Conservation (phyloP, 2,888 invertebrate genomes). For the Ormyrus nitidulus region DNA sequence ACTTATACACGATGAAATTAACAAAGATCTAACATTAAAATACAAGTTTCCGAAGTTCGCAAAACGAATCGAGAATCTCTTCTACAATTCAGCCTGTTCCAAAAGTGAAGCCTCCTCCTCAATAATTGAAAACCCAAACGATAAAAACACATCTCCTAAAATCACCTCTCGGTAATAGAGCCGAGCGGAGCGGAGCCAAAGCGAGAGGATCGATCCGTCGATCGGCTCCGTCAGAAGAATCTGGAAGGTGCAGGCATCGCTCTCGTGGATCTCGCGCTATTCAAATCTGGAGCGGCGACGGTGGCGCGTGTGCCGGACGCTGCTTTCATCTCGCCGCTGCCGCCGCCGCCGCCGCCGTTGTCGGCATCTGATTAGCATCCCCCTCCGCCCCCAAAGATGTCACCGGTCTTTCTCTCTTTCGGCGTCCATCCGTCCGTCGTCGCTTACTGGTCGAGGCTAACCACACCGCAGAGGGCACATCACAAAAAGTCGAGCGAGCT, state of each 20-base stretch:
- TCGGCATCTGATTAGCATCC: constrained; percentile 75
- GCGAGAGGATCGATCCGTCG: constrained; percentile 47
- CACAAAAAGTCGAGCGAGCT: no score
- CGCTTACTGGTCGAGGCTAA: no score
- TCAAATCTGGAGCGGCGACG: constrained; percentile 70
- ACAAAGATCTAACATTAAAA: no score
- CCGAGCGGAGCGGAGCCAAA: constrained; percentile 1
- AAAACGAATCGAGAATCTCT: no score
- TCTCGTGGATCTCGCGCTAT: constrained; percentile 60
- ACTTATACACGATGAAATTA: no score
- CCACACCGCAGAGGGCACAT: no score
- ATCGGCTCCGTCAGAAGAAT: constrained; percentile 1
- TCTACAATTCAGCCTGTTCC: no score
- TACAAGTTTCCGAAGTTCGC: no score
- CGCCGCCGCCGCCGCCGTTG: constrained; percentile 60
- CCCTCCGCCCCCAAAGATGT: constrained; percentile 43
- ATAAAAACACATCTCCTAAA: not conserved
- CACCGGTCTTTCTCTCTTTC: no score
- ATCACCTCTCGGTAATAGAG: constrained; percentile 5
- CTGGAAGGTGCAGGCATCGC: constrained; percentile 4
- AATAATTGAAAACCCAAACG: not conserved
- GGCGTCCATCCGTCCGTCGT: no score
- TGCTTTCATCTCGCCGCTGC: constrained; percentile 71
- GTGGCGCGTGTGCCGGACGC: constrained; percentile 69
- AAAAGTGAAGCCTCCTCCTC: constrained; percentile 18